Evolutionary conservation across 2,888 invertebrate species (phyloP).

Genomic region (Crocallis elinguaria): DNA sequence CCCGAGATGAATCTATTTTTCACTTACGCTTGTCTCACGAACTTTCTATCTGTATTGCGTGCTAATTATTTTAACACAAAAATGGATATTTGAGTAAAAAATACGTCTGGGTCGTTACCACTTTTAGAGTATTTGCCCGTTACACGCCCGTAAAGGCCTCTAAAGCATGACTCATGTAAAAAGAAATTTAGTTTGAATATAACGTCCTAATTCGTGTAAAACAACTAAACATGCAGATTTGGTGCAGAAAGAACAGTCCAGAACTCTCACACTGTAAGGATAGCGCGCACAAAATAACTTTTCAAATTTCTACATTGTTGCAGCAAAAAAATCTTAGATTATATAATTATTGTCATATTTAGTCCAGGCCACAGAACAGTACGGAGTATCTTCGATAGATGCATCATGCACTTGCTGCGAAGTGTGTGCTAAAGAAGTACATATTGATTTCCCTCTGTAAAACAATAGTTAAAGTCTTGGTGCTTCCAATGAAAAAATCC

Average conservation of each 20-base stretch:
- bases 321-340: no score
- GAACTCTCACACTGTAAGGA: neutral
- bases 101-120: slow-evolving; percentile 16
- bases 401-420: no score
- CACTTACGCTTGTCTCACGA: slow-evolving; percentile 20
- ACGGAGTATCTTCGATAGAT: no score
- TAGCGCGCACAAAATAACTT: neutral
- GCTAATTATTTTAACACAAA: neutral
- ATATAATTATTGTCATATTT: no score
- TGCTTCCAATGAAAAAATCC: no score
- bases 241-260: neutral
- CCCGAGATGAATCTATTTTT: slow-evolving; percentile 69
- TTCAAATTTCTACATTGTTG: slow-evolving; percentile 17
- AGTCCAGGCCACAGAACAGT: no score
- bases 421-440: no score
- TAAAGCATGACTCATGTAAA: slow-evolving; percentile 41
- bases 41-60: neutral
- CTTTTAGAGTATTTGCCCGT: slow-evolving; percentile 45
- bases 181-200: slow-evolving; percentile 24
- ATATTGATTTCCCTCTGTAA: no score
- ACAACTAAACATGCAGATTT: neutral
- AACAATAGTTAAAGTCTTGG: no score
- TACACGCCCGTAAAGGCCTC: slow-evolving; percentile 39
- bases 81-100: neutral
- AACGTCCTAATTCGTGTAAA: slow-evolving; percentile 13